Evolutionary conservation across 2,113 vertebrate genomes (phyloP), one percentile per base, ranked within the genome.

Genomic region (Pangasianodon hypophthalmus): DNA sequence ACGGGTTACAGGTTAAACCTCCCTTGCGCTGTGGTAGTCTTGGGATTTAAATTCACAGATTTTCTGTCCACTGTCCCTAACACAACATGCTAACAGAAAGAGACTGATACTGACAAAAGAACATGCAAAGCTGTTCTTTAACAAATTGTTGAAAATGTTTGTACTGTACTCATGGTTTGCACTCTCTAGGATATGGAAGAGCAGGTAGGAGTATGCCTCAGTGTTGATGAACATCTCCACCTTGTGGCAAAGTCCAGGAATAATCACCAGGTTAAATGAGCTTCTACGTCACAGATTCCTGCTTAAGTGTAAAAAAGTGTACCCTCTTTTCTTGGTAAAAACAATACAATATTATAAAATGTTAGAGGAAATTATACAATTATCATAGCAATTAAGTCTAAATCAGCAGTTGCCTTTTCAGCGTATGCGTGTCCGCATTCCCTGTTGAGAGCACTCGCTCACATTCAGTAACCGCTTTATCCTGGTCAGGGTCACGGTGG

Each of bases 221-320:
- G 32, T 54, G 26, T 44, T 81, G 75, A 54, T 26, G 46, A 69
- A 87, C 54, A 88, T 10, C 92, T 46, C 91, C 91, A 77, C 44
- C 91, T 67, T 87, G 89, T 88, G 92, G 89, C 37, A n/a, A 56
- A 73, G 48, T 13, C 10, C 9, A 24, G 54, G 44, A 71, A 67
- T 84, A 19, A 32, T 67, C 54, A 41, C 37, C 41, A 29, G 44
- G 21, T 83, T 46, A 56, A 29, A 90, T 19, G 6, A 58, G n/a
- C 26, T 48, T 88, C 79, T 82, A n/a, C 0, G 75, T 0, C 14
- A 9, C n/a, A 18, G 2, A 26, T 46, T 73, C 69, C 37, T 4
- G 10, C 26, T 3, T 56, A 19, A 6, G 19, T 32, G n/a, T 71
- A n/a, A 29, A 71, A 71, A 37, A 8, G 0, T 71, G 5, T 37